Percentiles rank a stretch among this genome's conserved stretches.
These are phyloP conservation scores for Halyomorpha halys DNA, from an alignment of 1,140 invertebrate genomes.

Conservation along the genomic window DNA sequence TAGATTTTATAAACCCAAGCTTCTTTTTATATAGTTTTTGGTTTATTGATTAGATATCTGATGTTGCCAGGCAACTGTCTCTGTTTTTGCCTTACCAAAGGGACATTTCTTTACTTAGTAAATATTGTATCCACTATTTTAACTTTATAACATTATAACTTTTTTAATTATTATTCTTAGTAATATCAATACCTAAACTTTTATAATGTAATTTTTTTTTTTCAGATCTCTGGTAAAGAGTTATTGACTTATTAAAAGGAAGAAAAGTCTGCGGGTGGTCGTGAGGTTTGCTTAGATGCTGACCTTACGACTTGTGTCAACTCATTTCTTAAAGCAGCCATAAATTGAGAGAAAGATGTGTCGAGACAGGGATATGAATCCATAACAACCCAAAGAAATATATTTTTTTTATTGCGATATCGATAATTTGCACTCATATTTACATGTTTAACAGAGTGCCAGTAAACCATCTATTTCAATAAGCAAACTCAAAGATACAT, in stretches of 20 bases:
- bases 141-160: not conserved
- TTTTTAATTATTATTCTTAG: not conserved
- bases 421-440: slow-evolving; percentile 12
- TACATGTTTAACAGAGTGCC: not conserved
- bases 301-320: slow-evolving; percentile 75
- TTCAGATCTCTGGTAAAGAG: slow-evolving; percentile 1
- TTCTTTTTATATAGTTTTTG: no score
- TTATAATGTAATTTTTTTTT: not conserved
- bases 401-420: slow-evolving; percentile 6
- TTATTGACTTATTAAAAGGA: not conserved
- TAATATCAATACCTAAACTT: not conserved
- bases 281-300: slow-evolving; percentile 46
- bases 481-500: not conserved
- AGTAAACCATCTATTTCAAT: not conserved
- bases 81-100: no score
- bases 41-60: no score
- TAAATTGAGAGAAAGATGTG: slow-evolving; percentile 55
- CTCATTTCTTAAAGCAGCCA: slow-evolving; percentile 77
- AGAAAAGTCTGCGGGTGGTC: slow-evolving; percentile 6
- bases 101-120: not conserved
- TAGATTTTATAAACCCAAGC: no score
- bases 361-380: slow-evolving; percentile 64
- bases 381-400: slow-evolving; percentile 34
- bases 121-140: not conserved
- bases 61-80: no score